A percentile compares a stretch with the other conserved stretches of the same genome.
Evolutionary conservation across 2,113 vertebrate species (phyloP).

Genomic region (Erinaceus europaeus): DNA sequence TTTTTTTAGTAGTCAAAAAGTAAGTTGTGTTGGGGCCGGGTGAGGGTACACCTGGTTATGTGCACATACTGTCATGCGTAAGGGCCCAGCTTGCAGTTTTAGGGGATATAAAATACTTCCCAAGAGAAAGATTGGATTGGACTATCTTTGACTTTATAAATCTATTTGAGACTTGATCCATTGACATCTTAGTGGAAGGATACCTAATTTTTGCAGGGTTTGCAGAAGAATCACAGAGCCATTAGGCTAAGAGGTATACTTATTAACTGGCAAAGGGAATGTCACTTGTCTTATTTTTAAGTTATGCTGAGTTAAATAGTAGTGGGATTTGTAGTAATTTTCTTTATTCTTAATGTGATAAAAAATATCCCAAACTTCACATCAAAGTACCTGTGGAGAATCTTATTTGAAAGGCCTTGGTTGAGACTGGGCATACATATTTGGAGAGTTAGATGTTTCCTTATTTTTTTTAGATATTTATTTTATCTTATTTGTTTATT

Average conservation of each 20-base stretch:
- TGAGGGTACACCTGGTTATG: too few relatives aligned
- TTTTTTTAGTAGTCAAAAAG: constrained; percentile 13
- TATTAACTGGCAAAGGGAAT: neutral
- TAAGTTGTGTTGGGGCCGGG: too few relatives aligned
- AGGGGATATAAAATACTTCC: neutral
- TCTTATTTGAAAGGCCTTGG: neutral
- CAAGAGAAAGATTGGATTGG: neutral
- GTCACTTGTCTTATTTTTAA: neutral
- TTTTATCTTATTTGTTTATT: too few relatives aligned
- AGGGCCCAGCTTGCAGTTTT: too few relatives aligned
- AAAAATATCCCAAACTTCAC: neutral
- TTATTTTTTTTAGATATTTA: too few relatives aligned
- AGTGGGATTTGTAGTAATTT: neutral
- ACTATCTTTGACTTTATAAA: neutral
- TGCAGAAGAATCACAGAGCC: neutral
- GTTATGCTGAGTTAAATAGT: neutral
- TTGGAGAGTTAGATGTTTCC: neutral
- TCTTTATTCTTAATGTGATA: neutral
- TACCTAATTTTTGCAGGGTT: neutral
- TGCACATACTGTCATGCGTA: too few relatives aligned
- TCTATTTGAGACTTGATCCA: neutral
- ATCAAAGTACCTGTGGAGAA: neutral
- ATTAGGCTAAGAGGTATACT: neutral
- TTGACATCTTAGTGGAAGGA: neutral
- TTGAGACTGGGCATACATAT: neutral